Evolutionary conservation across 1,140 invertebrate species (phyloP), one percentile per base, ranked within the genome.

Genomic region (Drusus annulatus): DNA sequence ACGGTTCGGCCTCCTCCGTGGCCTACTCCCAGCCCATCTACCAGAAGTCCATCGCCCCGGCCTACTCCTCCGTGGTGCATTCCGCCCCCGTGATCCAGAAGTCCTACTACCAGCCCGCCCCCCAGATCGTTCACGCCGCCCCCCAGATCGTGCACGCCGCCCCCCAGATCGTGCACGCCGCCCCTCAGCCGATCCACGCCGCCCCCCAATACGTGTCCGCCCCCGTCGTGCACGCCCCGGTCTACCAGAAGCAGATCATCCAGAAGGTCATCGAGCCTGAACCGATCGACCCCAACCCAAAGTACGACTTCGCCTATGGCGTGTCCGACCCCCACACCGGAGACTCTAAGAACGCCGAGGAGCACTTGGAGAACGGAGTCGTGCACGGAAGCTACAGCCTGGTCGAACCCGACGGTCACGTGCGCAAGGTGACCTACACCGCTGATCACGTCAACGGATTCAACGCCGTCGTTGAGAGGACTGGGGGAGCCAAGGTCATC

Each of bases 251-350:
- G 51, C 83, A 84, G 45, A 62, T 77, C 2, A 84, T 86, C 4
- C 86, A 87, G 23, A 84, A 87, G 17, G 82, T 90, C 36, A 84
- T 88, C 69, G 85, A 82, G 76, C 80, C 90, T 0, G 92, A 94
- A 85, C 91, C 92, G 21, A 90, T 92, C 81, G 93, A 94, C 87
- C 91, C 93, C 5, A 91, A 94, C 87, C 94, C 93, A 3, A 91
- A 93, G 56, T 95, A 95, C 86, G 93, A 91, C 85, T 94, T 92
- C 88, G 91, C 92, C 21, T 95, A 95, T 87, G 92, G 93, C 51
- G 93, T 95, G 1, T 90, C 92, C 13, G 94, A 95, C 85, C 92
- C 92, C 0, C 87, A 91, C 80, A 95, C 92, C 25, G 94, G 94
- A 60, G 93, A 94, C 86, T 92, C 92, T 81, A 94, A 94, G 85